Base-by-base conservation (phyloP, 1,140 invertebrate species). In the Rhizoglyphus robini region DNA sequence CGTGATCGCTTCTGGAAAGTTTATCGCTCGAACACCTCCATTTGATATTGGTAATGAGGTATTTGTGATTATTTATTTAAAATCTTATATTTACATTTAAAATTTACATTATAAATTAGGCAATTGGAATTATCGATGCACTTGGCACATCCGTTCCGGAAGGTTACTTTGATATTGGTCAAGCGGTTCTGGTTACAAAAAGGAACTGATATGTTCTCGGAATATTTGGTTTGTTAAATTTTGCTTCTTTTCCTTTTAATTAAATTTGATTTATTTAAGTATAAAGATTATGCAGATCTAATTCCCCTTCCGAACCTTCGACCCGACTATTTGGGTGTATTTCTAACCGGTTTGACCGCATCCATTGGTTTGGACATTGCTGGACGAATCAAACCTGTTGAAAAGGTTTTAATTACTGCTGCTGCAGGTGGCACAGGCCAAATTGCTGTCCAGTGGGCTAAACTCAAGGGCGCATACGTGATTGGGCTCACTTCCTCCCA, bases 321-420 rank as follows among this genome's bases (percentile, higher is more conserved):
- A n/a, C n/a, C n/a, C n/a, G n/a, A n/a, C n/a, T n/a, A n/a, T n/a
- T n/a, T n/a, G n/a, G n/a, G n/a, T 46, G 41, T 46, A 46, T 46
- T 15, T 23, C n/a, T n/a, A n/a, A n/a, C n/a, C n/a, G 41, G 41
- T 15, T n/a, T n/a, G n/a, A n/a, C n/a, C n/a, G n/a, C n/a, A n/a
- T n/a, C n/a, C n/a, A n/a, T n/a, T n/a, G n/a, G n/a, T n/a, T n/a
- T n/a, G n/a, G n/a, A n/a, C n/a, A 46, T 23, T n/a, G 5, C 48
- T 67, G 68, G 67, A 8, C 51, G 63, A 25, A 70, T 67, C 70
- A 71, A 61, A 46, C 60, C 64, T 20, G 68, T 65, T 11, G 73
- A 77, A 31, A 77, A 71, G 48, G 76, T 77, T 18, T 65, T 77
- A n/a, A 70, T 77, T 0, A 76, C 75, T 65, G 75, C 76, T 71